Conservation (phyloP, 2,797 vertebrate genomes). For the Hyperoplus lanceolatus region DNA sequence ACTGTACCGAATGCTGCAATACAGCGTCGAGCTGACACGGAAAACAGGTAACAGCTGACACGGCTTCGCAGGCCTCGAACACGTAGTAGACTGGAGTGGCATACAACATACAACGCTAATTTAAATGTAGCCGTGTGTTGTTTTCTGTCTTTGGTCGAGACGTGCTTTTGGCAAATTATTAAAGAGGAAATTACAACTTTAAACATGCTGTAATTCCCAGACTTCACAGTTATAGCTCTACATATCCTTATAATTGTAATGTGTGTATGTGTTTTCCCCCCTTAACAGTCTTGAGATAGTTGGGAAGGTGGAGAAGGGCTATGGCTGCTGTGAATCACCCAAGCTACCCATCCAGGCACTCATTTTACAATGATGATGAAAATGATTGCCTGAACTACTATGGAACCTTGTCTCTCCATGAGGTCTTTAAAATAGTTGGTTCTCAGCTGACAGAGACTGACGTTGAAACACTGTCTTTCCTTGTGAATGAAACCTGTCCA, state of each 20-base stretch:
- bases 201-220: not conserved
- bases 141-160: not conserved
- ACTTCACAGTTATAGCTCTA: not conserved
- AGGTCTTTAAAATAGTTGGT: conserved; percentile 92
- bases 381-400: conserved; percentile 90
- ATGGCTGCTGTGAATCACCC: conserved; percentile 76
- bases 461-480: conserved; percentile 90
- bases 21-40: conserved; percentile 26
- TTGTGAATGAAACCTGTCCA: conserved; percentile 88
- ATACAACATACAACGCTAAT: too few species aligned
- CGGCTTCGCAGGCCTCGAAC: not conserved
- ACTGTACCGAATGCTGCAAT: not conserved
- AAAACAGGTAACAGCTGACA: conserved; percentile 42
- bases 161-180: not conserved
- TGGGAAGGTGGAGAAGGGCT: conserved; percentile 25
- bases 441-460: conserved; percentile 91
- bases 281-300: conserved; percentile 32
- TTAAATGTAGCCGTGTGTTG: not conserved
- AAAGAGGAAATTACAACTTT: not conserved
- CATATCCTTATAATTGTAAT: conserved; percentile 6
- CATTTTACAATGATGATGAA: conserved; percentile 90
- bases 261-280: not conserved
- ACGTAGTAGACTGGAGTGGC: not conserved
- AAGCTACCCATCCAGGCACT: conserved; percentile 69
- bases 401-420: conserved; percentile 92